Evolutionary conservation across 2,797 vertebrate genomes (phyloP).

Genomic region (Tenualosa thibaudeaui): DNA sequence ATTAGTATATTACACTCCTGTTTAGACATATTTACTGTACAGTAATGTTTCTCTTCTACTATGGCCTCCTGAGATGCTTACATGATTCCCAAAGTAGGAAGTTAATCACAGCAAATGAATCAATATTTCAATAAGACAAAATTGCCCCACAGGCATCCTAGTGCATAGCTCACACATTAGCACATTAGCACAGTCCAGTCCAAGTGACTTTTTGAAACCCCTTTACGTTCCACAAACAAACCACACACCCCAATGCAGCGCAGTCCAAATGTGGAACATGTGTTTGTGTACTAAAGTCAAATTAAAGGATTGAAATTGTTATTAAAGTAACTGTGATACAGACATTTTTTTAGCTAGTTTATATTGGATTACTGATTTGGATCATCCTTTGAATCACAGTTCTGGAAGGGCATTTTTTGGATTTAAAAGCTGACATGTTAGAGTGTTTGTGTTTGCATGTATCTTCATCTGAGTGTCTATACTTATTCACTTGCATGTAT

Average conservation of each 20-base stretch:
- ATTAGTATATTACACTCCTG: not conserved
- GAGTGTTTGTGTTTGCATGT: not conserved
- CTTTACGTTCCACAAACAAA: conserved; percentile 38
- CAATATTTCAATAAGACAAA: conserved; percentile 37
- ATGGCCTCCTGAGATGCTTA: not conserved
- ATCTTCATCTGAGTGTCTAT: not conserved
- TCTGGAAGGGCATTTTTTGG: not conserved
- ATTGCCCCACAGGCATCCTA: conserved; percentile 48
- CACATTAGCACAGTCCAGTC: conserved; percentile 42
- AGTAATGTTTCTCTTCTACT: not conserved
- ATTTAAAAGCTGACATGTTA: not conserved
- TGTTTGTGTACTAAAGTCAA: not conserved
- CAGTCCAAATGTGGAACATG: not conserved
- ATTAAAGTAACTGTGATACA: not conserved
- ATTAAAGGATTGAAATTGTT: not conserved
- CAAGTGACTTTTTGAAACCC: conserved; percentile 28
- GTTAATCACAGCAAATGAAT: conserved; percentile 10
- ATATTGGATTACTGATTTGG: not conserved
- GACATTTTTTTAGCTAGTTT: not conserved
- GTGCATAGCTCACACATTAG: conserved; percentile 53
- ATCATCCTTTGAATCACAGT: not conserved
- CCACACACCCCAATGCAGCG: not conserved
- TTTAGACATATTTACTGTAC: not conserved
- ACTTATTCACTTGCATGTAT: not conserved
- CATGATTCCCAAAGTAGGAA: not conserved